phyloP scores from a whole-genome alignment of 2,113 vertebrate species.

The Rhinoderma darwinii region DNA sequence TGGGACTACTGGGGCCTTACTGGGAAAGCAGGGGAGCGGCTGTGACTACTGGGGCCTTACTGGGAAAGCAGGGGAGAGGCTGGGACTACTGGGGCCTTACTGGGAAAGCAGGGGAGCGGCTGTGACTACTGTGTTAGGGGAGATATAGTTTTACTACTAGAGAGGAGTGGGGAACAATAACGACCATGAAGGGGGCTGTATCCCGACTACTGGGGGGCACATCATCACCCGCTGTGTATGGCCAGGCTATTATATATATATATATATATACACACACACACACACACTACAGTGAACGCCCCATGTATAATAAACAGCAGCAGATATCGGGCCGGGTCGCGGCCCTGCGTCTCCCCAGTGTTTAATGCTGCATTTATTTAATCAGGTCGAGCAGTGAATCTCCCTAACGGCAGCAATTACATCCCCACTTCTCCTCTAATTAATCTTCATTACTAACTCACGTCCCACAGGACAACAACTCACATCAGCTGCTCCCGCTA shows the following conservation, averaged over 20 bases:
- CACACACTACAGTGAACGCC: background rate
- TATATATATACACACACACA: background rate
- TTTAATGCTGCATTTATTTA: background rate
- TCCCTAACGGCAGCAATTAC: background rate
- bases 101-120: no score
- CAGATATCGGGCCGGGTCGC: background rate
- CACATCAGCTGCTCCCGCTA: background rate
- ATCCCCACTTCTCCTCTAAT: background rate
- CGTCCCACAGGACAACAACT: background rate
- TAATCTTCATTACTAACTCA: conserved; percentile 1
- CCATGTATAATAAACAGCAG: background rate
- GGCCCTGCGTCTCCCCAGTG: background rate
- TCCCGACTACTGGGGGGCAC: no score
- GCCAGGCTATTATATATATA: background rate
- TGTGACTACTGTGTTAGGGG: no score
- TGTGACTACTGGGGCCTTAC: no score
- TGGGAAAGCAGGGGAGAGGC: no score
- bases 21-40: no score
- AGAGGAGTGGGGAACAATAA: no score
- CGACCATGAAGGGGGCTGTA: no score
- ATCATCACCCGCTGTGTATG: no score
- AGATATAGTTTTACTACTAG: no score
- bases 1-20: no score
- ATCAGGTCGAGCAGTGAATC: background rate
- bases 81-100: no score